Evolutionary conservation across 2,113 vertebrate species (phyloP), one percentile per base, ranked within the genome.

Genomic region (Pachypanchax playfairii): DNA sequence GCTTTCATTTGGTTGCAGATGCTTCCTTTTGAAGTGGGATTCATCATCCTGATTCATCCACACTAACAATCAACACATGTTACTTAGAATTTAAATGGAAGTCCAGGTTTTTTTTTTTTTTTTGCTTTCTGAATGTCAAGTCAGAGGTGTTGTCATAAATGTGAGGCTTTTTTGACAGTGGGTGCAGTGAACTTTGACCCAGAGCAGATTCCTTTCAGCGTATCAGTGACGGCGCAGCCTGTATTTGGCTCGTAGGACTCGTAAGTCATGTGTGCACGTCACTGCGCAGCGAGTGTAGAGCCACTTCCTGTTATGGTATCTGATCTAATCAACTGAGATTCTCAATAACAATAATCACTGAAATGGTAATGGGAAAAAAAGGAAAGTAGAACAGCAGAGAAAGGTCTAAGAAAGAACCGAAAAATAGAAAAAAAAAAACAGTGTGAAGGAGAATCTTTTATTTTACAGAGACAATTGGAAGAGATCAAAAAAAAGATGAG

Each of bases 281-380:
- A 69, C 61, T 39, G 44, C 4, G 25, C 62, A 48, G 28, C 51
- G 61, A 66, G 66, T 68, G 75, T 31, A 62, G 65, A 65, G 65
- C 0, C 14, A 81, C 54, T 87, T 90, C 80, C 88, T 88, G 85
- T 85, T 73, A 62, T 66, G 73, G 82, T 80, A 84, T 87, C 57
- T 55, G 77, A 86, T 84, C 82, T 78, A 75, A 84, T 62, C 67
- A 49, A 59, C 64, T 15, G 14, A 61, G 64, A 55, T 59, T 44
- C 74, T 64, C 63, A 75, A n/a, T n/a, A n/a, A n/a, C 70, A 54
- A 62, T 67, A 68, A 69, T 78, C 64, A 54, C 51, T 57, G 51
- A 46, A 56, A 69, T 51, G 46, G 57, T 65, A 78, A 80, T 69
- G 75, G 13, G 9, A 69, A 79, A 51, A 28, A 20, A 29, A 54